Evolutionary conservation across 2,113 vertebrate genomes (phyloP), one percentile per base, ranked within the genome.

Genomic region (Notiomystis cincta): DNA sequence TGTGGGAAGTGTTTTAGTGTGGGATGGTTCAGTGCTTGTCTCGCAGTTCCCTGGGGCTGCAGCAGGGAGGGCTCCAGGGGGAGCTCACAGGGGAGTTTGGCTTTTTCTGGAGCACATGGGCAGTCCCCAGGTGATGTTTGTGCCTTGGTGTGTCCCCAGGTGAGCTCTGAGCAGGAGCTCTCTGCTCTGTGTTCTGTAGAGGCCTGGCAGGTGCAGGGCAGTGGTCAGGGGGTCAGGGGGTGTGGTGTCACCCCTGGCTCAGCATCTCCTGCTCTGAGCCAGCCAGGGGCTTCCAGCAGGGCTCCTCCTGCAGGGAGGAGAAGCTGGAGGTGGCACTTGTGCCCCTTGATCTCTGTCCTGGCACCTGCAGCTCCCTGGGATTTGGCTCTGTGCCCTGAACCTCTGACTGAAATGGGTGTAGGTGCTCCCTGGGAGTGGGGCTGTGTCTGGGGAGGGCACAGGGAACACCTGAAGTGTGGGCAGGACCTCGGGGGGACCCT

Each of bases 371-470:
- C 71, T 47, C 38, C n/a, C 18, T 45, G 28, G 8, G 56, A 18
- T 25, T 1, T 10, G 18, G 27, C 10, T 33, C 35, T 24, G 12
- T 22, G 1, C 10, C 42, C 3, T 0, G 0, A 31, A 8, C 11
- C 33, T 42, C 5, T 47, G 37, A 6, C 56, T 22, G 57, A 20
- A 23, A 38, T 2, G 14, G 3, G 15, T 37, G 57, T 15, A 38
- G 8, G 1, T 8, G 1, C 31, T 16, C 22, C 47, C 5, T 4
- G 45, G 1, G 30, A n/a, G n/a, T n/a, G n/a, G n/a, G n/a, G n/a
- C n/a, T n/a, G n/a, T n/a, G n/a, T n/a, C 40, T 40, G 40, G 40
- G 40, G 69, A 25, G 15, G n/a, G n/a, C n/a, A n/a, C n/a, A n/a
- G n/a, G n/a, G n/a, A n/a, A n/a, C 28, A 45, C 42, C 62, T 65